phyloP scores from a whole-genome alignment of 2,888 invertebrate species.

The Drosophila multiciliata region DNA sequence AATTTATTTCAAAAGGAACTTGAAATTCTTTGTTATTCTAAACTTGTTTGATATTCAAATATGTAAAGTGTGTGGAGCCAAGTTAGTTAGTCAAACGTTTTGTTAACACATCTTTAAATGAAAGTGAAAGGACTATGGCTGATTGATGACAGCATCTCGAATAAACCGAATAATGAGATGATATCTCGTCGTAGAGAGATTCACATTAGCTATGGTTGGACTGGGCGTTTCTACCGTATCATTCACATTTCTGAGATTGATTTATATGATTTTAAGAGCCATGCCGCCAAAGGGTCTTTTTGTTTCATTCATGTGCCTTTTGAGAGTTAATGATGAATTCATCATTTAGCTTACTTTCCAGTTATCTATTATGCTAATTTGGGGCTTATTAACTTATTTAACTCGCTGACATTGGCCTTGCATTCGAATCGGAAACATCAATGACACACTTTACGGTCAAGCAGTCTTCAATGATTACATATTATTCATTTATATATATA shows the following conservation, averaged over 20 bases:
- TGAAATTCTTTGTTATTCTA: slow-evolving; percentile 47
- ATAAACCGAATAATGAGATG: slow-evolving; percentile 1
- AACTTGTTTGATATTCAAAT: slow-evolving; percentile 60
- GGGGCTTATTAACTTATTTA: slow-evolving; percentile 58
- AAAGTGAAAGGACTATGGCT: slow-evolving; percentile 66
- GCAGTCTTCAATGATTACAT: slow-evolving; percentile 37
- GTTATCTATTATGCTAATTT: slow-evolving; percentile 63
- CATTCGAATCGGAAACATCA: slow-evolving; percentile 43
- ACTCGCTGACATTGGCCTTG: slow-evolving; percentile 53
- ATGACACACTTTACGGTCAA: slow-evolving; percentile 61
- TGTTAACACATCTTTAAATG: slow-evolving; percentile 26
- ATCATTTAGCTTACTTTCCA: slow-evolving; percentile 19
- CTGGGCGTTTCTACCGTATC: neutral
- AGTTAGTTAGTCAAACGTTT: slow-evolving; percentile 13
- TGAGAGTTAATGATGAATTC: neutral
- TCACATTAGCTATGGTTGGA: neutral
- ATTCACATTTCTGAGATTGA: neutral
- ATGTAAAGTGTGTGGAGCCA: slow-evolving; percentile 17
- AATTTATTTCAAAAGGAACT: slow-evolving; percentile 66
- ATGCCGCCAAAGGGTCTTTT: neutral
- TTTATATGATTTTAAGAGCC: neutral
- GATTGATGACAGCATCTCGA: slow-evolving; percentile 7
- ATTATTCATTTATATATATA: slow-evolving; percentile 34
- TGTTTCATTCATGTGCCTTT: neutral
- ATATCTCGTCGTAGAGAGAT: slow-evolving; percentile 1